Evolutionary conservation across 2,797 vertebrate species (phyloP).

Genomic region (Enteromius radiatus): DNA sequence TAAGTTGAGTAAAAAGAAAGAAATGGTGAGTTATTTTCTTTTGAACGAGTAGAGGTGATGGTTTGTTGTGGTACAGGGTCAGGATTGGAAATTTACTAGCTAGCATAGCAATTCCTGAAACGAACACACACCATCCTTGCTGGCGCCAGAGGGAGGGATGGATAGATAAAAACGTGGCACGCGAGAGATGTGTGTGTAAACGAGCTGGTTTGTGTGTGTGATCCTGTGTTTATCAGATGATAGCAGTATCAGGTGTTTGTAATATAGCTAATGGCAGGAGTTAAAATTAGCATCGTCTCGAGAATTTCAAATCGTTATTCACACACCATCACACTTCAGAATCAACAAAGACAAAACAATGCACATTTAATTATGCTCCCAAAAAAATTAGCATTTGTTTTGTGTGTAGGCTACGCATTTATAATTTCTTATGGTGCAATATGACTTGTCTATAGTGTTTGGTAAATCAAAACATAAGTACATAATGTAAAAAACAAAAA

Average conservation of each 20-base stretch:
- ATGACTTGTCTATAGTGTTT: neutral
- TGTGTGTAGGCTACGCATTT: neutral
- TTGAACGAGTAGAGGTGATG: neutral
- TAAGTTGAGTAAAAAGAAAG: neutral
- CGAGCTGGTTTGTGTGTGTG: neutral
- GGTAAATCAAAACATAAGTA: neutral
- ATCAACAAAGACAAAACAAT: neutral
- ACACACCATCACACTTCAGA: neutral
- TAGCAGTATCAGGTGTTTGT: slow-evolving; percentile 65
- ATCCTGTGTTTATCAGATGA: slow-evolving; percentile 53
- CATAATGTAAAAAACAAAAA: neutral
- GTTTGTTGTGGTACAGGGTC: neutral
- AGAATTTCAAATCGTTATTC: slow-evolving; percentile 29
- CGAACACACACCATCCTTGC: neutral
- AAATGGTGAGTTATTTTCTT: neutral
- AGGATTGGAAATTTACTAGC: neutral
- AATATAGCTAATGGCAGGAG: slow-evolving; percentile 78
- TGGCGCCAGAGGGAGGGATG: neutral
- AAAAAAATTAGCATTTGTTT: neutral
- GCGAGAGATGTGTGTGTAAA: neutral
- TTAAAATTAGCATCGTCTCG: slow-evolving; percentile 65
- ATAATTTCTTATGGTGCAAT: neutral
- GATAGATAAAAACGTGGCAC: slow-evolving; percentile 3
- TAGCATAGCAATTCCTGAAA: neutral
- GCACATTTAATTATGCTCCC: neutral